These are phyloP conservation scores for Pteropus rufus DNA, from an alignment of 2,797 vertebrate genomes.

Conservation along the genomic window DNA sequence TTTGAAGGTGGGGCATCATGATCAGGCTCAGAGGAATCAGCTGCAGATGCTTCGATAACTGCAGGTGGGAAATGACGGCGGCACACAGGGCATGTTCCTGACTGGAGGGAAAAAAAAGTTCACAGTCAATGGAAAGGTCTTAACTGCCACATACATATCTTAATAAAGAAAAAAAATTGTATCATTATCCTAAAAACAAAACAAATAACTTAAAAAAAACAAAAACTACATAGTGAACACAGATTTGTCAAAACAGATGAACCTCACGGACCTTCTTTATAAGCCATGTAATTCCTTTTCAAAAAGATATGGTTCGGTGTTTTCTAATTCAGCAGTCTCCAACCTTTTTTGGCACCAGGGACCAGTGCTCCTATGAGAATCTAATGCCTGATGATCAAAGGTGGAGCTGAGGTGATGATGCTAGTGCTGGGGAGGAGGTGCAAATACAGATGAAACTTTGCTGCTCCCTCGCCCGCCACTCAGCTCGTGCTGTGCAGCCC, in stretches of 20 bases:
- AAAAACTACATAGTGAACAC: background rate
- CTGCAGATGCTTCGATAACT: slow-evolving; percentile 68
- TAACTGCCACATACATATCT: background rate
- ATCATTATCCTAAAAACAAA: background rate
- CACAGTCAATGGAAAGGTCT: slow-evolving; percentile 12
- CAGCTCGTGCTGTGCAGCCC: no score
- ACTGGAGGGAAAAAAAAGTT: slow-evolving; percentile 76
- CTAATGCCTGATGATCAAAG: no score
- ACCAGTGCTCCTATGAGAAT: no score
- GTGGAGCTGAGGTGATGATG: no score
- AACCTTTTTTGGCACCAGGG: no score
- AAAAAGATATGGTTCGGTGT: background rate
- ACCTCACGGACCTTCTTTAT: background rate
- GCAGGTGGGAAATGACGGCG: slow-evolving; percentile 84
- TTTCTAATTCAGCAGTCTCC: background rate
- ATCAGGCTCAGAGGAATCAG: slow-evolving; percentile 60
- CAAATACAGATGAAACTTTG: no score
- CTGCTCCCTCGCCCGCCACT: no score
- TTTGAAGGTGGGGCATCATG: slow-evolving; percentile 60
- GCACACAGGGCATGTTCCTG: slow-evolving; percentile 89
- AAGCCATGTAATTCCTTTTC: background rate
- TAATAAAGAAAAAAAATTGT: background rate
- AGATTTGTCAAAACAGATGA: background rate
- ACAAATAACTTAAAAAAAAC: slow-evolving; percentile 4
- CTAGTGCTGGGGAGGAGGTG: no score